Percentiles rank a stretch among this genome's conserved stretches.
Evolutionary conservation across 2,797 vertebrate genomes (phyloP).

Genomic region (Xenopus petersii): DNA sequence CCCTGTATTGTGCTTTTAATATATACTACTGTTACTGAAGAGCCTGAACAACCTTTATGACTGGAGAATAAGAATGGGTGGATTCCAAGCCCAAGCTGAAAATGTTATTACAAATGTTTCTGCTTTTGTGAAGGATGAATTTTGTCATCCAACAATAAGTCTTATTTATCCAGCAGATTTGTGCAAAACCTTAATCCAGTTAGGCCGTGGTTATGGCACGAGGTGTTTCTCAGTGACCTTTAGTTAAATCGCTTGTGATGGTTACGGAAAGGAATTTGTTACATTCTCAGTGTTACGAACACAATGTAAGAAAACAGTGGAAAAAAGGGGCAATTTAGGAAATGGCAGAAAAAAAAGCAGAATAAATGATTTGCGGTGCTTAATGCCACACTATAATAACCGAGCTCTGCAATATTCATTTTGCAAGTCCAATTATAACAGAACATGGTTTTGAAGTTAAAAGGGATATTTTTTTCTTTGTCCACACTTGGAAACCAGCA

Average conservation of each 20-base stretch:
- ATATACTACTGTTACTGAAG: too few species aligned
- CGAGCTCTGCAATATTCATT: background rate
- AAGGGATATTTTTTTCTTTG: background rate
- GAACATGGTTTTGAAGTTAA: background rate
- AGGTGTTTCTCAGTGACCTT: background rate
- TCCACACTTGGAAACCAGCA: background rate
- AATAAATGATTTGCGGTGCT: background rate
- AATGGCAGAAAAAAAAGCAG: background rate
- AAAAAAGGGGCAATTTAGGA: background rate
- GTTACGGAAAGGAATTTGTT: background rate
- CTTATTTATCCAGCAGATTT: background rate
- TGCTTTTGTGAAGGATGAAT: background rate
- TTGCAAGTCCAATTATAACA: background rate
- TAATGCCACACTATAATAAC: background rate
- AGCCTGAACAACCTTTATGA: background rate
- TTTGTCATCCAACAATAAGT: background rate
- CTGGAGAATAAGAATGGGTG: background rate
- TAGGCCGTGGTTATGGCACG: background rate
- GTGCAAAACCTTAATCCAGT: background rate
- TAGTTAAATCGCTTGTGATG: background rate
- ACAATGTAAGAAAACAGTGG: background rate
- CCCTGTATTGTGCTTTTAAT: too few species aligned
- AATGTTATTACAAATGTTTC: conserved; percentile 1
- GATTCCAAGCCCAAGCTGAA: background rate
- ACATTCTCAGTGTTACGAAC: background rate